Conservation (phyloP, 2,113 vertebrate genomes). For the Dasyprocta punctata region DNA sequence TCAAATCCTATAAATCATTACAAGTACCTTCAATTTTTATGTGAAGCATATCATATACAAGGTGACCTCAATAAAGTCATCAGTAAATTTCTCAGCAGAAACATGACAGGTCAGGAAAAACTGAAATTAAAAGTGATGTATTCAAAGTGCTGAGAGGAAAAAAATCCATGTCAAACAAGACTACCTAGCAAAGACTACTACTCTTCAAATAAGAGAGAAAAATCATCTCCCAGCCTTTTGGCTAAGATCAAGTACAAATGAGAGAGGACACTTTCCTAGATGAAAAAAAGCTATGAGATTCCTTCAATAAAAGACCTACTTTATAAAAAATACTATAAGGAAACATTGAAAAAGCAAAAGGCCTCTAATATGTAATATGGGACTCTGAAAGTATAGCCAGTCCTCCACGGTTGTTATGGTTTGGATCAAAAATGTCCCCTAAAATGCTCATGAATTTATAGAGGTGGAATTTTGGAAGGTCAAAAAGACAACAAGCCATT, state of each 20-base stretch:
- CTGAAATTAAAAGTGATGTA: neutral
- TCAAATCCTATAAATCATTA: neutral
- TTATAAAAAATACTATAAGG: neutral
- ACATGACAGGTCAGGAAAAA: neutral
- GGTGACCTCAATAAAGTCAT: neutral
- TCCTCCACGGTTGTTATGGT: neutral
- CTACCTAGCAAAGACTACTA: neutral
- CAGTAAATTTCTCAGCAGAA: neutral
- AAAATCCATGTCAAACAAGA: neutral
- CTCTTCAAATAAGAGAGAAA: neutral
- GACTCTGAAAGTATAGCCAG: neutral
- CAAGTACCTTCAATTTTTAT: neutral
- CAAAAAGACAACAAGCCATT: neutral
- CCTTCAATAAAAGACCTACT: neutral
- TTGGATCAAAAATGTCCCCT: neutral
- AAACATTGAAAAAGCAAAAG: neutral
- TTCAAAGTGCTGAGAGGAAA: neutral
- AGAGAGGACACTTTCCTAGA: neutral
- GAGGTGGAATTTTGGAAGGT: neutral
- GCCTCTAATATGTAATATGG: no score
- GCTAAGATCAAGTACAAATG: neutral
- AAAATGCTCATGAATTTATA: neutral
- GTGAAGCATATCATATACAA: neutral
- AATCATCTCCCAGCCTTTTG: no score
- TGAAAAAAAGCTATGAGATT: neutral